These are phyloP conservation scores for Staurois parvus DNA, from an alignment of 2,797 vertebrate genomes.

Conservation along the genomic window DNA sequence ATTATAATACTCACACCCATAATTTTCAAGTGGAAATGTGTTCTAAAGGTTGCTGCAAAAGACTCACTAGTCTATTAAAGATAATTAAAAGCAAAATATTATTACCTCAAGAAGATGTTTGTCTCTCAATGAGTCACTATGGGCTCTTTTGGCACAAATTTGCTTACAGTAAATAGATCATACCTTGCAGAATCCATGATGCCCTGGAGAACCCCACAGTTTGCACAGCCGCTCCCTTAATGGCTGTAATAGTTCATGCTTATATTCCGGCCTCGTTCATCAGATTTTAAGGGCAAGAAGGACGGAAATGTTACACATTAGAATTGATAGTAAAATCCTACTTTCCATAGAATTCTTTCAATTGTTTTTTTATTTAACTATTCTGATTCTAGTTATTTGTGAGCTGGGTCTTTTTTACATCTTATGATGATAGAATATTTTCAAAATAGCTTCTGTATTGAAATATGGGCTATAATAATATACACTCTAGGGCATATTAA, in stretches of 20 bases:
- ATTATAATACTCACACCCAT: constrained; percentile 36
- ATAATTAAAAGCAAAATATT: constrained; percentile 63
- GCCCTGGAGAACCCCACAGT: constrained; percentile 52
- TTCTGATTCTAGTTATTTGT: neutral
- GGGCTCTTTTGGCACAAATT: constrained; percentile 57
- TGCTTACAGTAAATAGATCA: constrained; percentile 63
- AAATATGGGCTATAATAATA: neutral
- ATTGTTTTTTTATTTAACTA: neutral
- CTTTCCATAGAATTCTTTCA: neutral
- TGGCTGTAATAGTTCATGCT: constrained; percentile 52
- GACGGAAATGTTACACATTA: constrained; percentile 32
- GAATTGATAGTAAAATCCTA: constrained; percentile 16
- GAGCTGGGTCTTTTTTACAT: neutral
- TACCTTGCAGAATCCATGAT: constrained; percentile 60
- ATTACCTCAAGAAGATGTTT: constrained; percentile 63
- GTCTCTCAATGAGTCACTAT: constrained; percentile 58
- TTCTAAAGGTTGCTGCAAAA: constrained; percentile 53
- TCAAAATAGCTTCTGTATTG: neutral
- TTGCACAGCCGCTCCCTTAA: constrained; percentile 59
- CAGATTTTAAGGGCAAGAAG: constrained; percentile 32
- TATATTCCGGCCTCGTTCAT: constrained; percentile 42
- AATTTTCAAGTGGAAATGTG: constrained; percentile 35
- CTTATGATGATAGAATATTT: neutral
- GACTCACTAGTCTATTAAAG: constrained; percentile 52
- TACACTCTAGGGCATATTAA: too few species aligned